Conservation (phyloP, 2,888 invertebrate species). For the Tiliacea aurago region DNA sequence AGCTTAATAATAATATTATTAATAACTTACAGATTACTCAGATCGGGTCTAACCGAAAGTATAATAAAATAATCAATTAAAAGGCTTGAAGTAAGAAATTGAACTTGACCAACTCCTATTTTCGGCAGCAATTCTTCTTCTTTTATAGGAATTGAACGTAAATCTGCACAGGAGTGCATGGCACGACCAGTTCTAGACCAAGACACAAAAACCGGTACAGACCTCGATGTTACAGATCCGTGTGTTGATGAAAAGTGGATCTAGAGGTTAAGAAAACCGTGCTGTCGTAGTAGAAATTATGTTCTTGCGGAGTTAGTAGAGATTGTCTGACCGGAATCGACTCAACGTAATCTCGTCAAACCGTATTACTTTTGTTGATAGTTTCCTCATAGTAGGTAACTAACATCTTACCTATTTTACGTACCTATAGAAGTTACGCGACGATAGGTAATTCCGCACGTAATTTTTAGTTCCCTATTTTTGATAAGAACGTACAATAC, state of each 20-base stretch:
- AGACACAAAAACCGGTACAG: conserved; percentile 23
- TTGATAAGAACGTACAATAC: not conserved
- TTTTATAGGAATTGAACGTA: not conserved
- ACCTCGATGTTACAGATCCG: conserved; percentile 1
- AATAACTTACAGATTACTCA: not conserved
- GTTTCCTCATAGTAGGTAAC: not conserved
- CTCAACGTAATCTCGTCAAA: not conserved
- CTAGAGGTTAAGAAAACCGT: not conserved
- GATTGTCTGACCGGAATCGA: not conserved
- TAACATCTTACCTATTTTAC: not conserved
- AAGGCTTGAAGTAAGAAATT: not conserved
- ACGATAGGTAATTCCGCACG: not conserved
- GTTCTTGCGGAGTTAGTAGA: not conserved
- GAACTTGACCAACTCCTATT: not conserved
- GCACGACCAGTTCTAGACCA: not conserved
- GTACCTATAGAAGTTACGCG: not conserved
- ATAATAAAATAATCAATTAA: not conserved
- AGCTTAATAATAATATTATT: conserved; percentile 17
- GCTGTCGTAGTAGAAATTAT: not conserved
- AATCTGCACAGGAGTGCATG: not conserved
- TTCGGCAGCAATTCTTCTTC: not conserved
- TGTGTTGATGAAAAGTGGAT: conserved; percentile 10
- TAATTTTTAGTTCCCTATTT: not conserved
- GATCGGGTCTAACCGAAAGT: not conserved
- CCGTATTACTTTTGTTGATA: not conserved